Evolutionary conservation across 1,140 invertebrate genomes (phyloP).

Genomic region (Melipona quadrifasciata): DNA sequence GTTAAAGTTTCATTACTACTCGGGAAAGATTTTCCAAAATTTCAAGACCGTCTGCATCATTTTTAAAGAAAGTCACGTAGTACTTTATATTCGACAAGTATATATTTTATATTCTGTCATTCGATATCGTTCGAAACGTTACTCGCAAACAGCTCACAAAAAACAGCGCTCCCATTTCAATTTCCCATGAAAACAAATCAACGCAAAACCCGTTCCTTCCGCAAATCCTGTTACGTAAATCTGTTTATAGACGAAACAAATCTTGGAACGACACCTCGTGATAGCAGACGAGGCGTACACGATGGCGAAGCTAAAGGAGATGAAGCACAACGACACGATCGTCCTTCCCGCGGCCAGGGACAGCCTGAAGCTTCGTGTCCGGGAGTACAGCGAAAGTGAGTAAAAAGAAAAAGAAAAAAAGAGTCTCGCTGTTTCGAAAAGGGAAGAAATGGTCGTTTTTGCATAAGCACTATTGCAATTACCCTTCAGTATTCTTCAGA

Average conservation of each 20-base stretch:
- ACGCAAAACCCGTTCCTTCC: too few relatives aligned
- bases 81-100: not conserved
- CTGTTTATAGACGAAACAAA: slow-evolving; percentile 86
- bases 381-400: slow-evolving; percentile 90
- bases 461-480: slow-evolving; percentile 43
- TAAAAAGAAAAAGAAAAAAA: slow-evolving; percentile 41
- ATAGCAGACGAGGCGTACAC: slow-evolving; percentile 87
- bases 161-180: not conserved
- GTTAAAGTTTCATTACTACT: not conserved
- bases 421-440: accelerated
- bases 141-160: not conserved
- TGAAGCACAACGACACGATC: slow-evolving; percentile 83
- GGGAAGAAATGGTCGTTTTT: not conserved
- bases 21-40: not conserved
- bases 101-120: not conserved
- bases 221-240: not conserved
- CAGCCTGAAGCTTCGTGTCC: slow-evolving; percentile 86
- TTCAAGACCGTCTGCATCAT: not conserved
- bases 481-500: slow-evolving; percentile 15
- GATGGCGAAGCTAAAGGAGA: slow-evolving; percentile 88
- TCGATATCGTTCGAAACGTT: not conserved
- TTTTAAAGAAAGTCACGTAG: not conserved
- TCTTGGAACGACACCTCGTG: slow-evolving; percentile 91
- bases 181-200: not conserved
- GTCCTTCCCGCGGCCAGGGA: slow-evolving; percentile 87